Evolutionary conservation across 2,113 vertebrate genomes (phyloP), one percentile per base, ranked within the genome.

Genomic region (Ellobius talpinus): DNA sequence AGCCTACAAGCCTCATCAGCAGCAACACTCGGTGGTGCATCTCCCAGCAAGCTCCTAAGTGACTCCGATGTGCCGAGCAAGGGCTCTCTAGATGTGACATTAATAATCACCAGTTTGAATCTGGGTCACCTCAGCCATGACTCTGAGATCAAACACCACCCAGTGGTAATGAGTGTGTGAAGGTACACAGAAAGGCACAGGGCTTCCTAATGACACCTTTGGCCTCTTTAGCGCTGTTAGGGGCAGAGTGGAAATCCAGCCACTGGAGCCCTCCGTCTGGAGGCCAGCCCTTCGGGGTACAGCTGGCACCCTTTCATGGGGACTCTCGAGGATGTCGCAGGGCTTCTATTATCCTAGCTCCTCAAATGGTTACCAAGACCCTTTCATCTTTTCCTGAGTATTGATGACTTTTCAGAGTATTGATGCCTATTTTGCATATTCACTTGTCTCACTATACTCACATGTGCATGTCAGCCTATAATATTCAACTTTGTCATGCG

Each of bases 71-170:
- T 47, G 74, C 91, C 68, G 0, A 13, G 47, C 90, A 81, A 95
- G 66, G 47, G 45, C 92, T 55, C 2, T 73, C 29, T 81, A 55
- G 92, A 89, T 89, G 95, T 85, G 96, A 95, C 92, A 90, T 95
- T 94, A 90, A 73, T 97, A 96, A 97, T 97, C 94, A 97, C 96
- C 63, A 88, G 92, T 97, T 97, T 95, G 97, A 97, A 97, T 98
- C 96, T 98, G 90, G 97, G 97, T 97, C 96, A 95, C 94, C 92
- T 74, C 89, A 93, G 72, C 90, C 87, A 24, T 91, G 95, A 97
- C 96, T 94, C 90, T 33, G 68, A 97, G 96, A 97, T 98, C 98
- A 97, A 95, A 97, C 33, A 0, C 94, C 42, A 31, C 90, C 87
- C 86, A 55, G 89, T 66, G 90, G 96, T 97, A 97, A 97, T 96